These are phyloP conservation scores for Ceratosolen solmsi DNA, from an alignment of 1,140 invertebrate genomes.

Conservation along the genomic window DNA sequence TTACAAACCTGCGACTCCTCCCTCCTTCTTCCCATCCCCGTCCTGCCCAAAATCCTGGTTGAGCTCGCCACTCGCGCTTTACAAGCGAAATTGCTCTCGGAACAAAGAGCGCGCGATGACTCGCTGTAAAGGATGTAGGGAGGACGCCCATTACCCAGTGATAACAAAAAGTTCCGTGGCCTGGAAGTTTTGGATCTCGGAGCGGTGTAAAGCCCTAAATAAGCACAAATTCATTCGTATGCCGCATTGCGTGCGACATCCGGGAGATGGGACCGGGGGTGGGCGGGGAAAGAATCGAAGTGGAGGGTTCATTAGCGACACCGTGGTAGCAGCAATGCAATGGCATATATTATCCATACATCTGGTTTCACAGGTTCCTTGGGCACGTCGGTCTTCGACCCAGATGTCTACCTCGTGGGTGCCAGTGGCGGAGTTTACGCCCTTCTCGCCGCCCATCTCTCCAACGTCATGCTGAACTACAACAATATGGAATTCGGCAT, in stretches of 20 bases:
- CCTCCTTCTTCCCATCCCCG: too few species aligned
- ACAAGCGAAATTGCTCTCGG: too few species aligned
- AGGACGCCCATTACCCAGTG: background rate
- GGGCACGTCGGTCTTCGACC: slow-evolving; percentile 95
- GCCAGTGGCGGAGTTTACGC: slow-evolving; percentile 96
- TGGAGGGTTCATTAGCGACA: slow-evolving; percentile 1
- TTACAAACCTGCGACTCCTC: too few species aligned
- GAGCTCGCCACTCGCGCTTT: too few species aligned
- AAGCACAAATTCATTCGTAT: background rate
- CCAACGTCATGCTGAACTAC: slow-evolving; percentile 96
- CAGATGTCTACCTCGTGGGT: slow-evolving; percentile 93
- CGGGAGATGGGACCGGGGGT: background rate
- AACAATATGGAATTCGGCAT: slow-evolving; percentile 97
- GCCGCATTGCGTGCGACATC: background rate
- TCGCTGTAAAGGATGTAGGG: too few species aligned
- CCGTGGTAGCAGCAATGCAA: too few species aligned
- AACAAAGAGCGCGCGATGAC: too few species aligned
- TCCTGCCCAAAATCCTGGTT: too few species aligned
- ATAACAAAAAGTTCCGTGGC: background rate
- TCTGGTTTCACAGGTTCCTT: slow-evolving; percentile 80
- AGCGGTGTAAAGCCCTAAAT: background rate
- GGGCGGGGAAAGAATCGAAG: background rate
- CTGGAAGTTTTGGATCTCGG: background rate
- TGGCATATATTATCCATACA: background rate
- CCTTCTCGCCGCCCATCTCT: slow-evolving; percentile 92